Base-by-base conservation (phyloP, 2,797 vertebrate genomes). In the Allobates femoralis region DNA sequence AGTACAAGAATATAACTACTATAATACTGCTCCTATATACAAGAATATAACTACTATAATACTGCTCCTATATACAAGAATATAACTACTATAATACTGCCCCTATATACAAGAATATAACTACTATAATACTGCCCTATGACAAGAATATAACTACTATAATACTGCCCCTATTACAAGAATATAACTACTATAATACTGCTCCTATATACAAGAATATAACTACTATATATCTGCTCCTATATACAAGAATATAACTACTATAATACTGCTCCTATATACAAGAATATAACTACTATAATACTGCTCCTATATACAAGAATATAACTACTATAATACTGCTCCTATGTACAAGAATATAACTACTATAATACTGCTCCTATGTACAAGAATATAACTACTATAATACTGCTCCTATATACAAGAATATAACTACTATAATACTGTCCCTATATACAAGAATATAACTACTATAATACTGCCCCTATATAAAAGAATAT, bases 161-260 rank as follows among this genome's bases (percentile, higher is more conserved):
- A 64, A 64, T 62, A 62, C 58, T 62, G n/a, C 58, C 14, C 21
- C 37, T 41, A 73, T 73, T 73, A 73, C 37, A 73, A 46, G 34
- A 46, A 73, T 73, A 73, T 73, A 73, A 73, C 69, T 73, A 73
- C 69, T 73, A 73, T 73, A 73, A 73, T 73, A 37, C 67, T 71
- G 34, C 67, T 6, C 30, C 64, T 32, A 32, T 67, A 7, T 67
- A 67, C 64, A 67, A 34, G 30, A 67, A 67, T 67, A 67, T 67
- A 69, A 69, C 66, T 37, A 69, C 66, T 69, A 37, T 69, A 69
- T 37, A 37, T 37, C 32, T 69, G 32, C 66, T 5, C 62, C 62
- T 30, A 30, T 64, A 16, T 30, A 15, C 62, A 64, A 30, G 62
- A 64, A 64, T 64, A 64, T 64, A 64, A 64, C 62, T 64, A 64